Percentiles rank a stretch among this genome's conserved stretches.
phyloP scores from a whole-genome alignment of 1,140 invertebrate genomes.

The Halotydeus destructor region DNA sequence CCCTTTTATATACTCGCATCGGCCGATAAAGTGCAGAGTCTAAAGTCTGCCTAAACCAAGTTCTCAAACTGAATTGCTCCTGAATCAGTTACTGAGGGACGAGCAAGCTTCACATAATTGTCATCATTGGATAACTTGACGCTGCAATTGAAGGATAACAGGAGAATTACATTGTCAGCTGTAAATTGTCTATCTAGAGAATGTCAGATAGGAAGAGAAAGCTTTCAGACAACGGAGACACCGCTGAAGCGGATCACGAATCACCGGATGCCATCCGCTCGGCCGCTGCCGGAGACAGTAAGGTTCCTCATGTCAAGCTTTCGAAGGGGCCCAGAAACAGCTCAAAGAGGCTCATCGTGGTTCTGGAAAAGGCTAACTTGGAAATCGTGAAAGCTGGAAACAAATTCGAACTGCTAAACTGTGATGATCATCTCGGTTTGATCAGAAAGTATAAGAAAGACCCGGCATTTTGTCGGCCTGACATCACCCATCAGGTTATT shows the following conservation, averaged over 20 bases:
- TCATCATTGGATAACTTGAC: too few relatives aligned
- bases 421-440: slow-evolving; percentile 69
- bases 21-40: too few relatives aligned
- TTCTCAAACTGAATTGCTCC: too few relatives aligned
- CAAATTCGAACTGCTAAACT: slow-evolving; percentile 76
- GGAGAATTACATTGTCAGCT: too few relatives aligned
- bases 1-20: too few relatives aligned
- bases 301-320: slow-evolving; percentile 9
- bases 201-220: background rate
- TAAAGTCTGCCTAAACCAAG: too few relatives aligned
- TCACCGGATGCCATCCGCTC: slow-evolving; percentile 5
- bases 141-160: too few relatives aligned
- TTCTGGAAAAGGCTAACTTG: slow-evolving; percentile 78
- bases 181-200: background rate
- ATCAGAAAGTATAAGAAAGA: slow-evolving; percentile 65
- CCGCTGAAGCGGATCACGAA: slow-evolving; percentile 3
- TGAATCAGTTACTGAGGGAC: too few relatives aligned
- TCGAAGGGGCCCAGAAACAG: slow-evolving; percentile 33
- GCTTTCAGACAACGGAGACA: background rate
- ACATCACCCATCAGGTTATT: slow-evolving; percentile 65
- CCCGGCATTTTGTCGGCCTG: slow-evolving; percentile 62
- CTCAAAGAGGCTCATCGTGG: slow-evolving; percentile 74
- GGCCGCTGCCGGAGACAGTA: background rate
- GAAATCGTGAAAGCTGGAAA: slow-evolving; percentile 63
- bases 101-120: too few relatives aligned